phyloP scores from a whole-genome alignment of 2,888 invertebrate genomes.

The Onthophagus sagittarius region DNA sequence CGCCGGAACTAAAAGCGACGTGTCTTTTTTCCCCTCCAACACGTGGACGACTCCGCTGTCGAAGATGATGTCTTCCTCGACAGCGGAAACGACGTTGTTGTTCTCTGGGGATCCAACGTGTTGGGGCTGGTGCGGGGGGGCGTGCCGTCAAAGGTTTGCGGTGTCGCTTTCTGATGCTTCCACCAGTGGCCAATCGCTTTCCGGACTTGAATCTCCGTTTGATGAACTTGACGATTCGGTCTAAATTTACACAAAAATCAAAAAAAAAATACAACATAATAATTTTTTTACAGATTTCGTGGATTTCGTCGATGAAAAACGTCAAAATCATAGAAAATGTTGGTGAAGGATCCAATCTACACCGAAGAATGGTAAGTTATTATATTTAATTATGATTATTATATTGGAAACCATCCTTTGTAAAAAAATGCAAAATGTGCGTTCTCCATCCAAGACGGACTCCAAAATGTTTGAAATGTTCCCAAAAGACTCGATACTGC shows the following conservation, averaged over 20 bases:
- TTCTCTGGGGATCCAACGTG: slow-evolving; percentile 17
- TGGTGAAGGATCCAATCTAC: too few species aligned
- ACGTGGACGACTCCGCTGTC: slow-evolving; percentile 22
- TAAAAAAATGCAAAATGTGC: too few species aligned
- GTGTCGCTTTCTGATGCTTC: slow-evolving; percentile 37
- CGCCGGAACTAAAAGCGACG: background rate
- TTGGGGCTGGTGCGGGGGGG: slow-evolving; percentile 8
- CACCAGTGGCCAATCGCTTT: slow-evolving; percentile 48
- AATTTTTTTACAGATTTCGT: too few species aligned
- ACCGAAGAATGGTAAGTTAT: too few species aligned
- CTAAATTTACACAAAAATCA: slow-evolving; percentile 23
- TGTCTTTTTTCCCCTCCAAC: slow-evolving; percentile 20
- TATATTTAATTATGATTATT: too few species aligned
- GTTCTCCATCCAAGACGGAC: too few species aligned
- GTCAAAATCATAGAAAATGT: too few species aligned
- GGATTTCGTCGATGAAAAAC: too few species aligned
- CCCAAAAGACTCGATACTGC: too few species aligned
- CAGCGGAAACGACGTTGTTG: slow-evolving; percentile 13
- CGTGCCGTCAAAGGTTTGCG: slow-evolving; percentile 34
- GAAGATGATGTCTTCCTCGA: slow-evolving; percentile 19
- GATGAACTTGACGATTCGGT: slow-evolving; percentile 26
- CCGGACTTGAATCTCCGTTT: slow-evolving; percentile 41
- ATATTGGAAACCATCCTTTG: too few species aligned
- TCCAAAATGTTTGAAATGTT: too few species aligned
- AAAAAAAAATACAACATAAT: too few species aligned